phyloP scores from a whole-genome alignment of 2,113 vertebrate genomes.

The Cephalopholis sonnerati region DNA sequence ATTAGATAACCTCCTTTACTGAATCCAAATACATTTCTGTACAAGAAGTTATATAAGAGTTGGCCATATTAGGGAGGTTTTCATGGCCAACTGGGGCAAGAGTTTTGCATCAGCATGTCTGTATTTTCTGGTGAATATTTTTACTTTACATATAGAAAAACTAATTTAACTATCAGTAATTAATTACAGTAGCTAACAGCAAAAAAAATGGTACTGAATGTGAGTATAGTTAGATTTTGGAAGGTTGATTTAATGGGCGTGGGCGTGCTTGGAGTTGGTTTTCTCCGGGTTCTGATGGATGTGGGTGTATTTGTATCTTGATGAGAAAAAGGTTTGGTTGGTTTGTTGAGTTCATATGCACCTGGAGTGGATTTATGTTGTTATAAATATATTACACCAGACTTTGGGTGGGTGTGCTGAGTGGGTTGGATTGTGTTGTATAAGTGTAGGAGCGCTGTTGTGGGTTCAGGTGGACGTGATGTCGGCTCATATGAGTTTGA shows the following conservation, averaged over 20 bases:
- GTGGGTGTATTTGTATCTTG: not conserved
- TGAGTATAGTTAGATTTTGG: not conserved
- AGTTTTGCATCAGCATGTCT: not conserved
- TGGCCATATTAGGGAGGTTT: not conserved
- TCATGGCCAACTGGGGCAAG: not conserved
- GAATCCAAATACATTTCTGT: not conserved
- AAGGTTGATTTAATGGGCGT: constrained; percentile 13
- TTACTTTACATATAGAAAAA: not conserved
- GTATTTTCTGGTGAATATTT: not conserved
- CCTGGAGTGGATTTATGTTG: constrained; percentile 4
- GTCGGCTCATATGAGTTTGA: constrained; percentile 16
- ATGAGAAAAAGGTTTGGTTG: not conserved
- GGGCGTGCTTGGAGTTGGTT: not conserved
- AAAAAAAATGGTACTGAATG: not conserved
- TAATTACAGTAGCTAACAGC: not conserved
- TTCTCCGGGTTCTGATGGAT: not conserved
- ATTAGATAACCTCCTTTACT: not conserved
- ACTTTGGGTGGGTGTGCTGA: constrained; percentile 18
- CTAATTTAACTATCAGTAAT: not conserved
- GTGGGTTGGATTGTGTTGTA: constrained; percentile 27
- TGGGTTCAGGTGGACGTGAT: not conserved
- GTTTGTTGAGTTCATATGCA: not conserved
- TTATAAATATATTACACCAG: not conserved
- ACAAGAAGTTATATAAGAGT: no score
- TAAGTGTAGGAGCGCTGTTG: not conserved